Percentiles rank a stretch among this genome's conserved stretches.
phyloP scores from a whole-genome alignment of 2,797 vertebrate genomes.

The Amniataba percoides region DNA sequence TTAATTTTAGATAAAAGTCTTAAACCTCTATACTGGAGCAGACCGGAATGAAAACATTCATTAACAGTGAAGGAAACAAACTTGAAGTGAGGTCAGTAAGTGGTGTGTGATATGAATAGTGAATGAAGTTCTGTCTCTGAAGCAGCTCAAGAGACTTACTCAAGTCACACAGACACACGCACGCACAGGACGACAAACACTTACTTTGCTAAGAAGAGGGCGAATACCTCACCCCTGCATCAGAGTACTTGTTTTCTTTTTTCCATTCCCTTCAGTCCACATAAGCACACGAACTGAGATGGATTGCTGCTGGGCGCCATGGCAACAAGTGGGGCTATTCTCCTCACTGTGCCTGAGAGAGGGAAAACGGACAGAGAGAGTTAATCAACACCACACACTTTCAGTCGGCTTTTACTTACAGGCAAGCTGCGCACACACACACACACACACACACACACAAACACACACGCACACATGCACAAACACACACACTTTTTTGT shows the following conservation, averaged over 20 bases:
- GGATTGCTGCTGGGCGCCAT: conserved; percentile 75
- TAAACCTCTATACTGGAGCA: conserved; percentile 7
- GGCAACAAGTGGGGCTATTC: conserved; percentile 73
- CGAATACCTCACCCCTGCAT: conserved; percentile 39
- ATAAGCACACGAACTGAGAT: conserved; percentile 63
- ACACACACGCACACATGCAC: too few species aligned
- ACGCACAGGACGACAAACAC: conserved; percentile 49
- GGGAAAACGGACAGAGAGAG: conserved; percentile 41
- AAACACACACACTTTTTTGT: conserved; percentile 1
- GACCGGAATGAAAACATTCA: conserved; percentile 37
- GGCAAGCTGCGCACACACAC: conserved; percentile 20
- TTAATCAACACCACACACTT: conserved; percentile 69
- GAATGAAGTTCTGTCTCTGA: conserved; percentile 54
- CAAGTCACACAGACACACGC: conserved; percentile 29
- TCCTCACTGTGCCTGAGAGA: conserved; percentile 51
- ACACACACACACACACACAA: not conserved
- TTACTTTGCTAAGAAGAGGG: conserved; percentile 62
- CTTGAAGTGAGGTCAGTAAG: conserved; percentile 50
- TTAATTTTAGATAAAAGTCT: not conserved
- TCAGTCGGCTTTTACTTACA: conserved; percentile 35
- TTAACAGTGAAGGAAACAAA: conserved; percentile 35
- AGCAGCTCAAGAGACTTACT: conserved; percentile 41
- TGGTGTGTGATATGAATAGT: conserved; percentile 58
- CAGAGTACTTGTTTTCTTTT: conserved; percentile 46
- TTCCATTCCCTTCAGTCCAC: conserved; percentile 51